phyloP scores from a whole-genome alignment of 2,797 vertebrate genomes.

The Lophius americanus region DNA sequence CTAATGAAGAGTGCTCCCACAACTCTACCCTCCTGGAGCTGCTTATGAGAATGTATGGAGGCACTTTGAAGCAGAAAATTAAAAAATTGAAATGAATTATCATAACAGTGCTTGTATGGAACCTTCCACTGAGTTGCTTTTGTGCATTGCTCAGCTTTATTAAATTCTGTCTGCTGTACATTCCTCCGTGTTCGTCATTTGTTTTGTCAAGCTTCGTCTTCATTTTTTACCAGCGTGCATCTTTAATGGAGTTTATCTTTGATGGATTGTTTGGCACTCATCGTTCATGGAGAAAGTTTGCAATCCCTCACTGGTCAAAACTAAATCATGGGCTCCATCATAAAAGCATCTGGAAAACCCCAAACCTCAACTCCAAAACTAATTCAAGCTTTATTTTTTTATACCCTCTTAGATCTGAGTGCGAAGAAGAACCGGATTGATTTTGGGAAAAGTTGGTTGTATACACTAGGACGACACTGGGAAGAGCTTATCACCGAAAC shows the following conservation, averaged over 20 bases:
- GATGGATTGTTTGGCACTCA: slow-evolving; percentile 49
- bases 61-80: slow-evolving; percentile 41
- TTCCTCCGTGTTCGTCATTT: slow-evolving; percentile 44
- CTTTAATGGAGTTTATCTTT: slow-evolving; percentile 42
- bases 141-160: slow-evolving; percentile 60
- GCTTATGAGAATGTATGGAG: slow-evolving; percentile 45
- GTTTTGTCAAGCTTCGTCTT: slow-evolving; percentile 34
- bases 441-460: no score
- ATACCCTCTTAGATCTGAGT: no score
- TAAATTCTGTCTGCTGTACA: slow-evolving; percentile 42
- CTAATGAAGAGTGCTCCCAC: slow-evolving; percentile 31
- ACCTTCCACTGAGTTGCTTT: slow-evolving; percentile 26
- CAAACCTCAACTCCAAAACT: no score
- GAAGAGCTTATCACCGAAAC: no score
- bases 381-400: no score
- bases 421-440: no score
- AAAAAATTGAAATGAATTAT: slow-evolving; percentile 48
- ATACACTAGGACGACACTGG: no score
- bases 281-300: slow-evolving; percentile 20
- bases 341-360: no score
- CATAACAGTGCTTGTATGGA: slow-evolving; percentile 50
- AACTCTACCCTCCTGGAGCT: slow-evolving; percentile 8
- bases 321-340: no score
- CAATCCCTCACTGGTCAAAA: no score
- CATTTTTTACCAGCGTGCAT: slow-evolving; percentile 32